These are phyloP conservation scores for Lasioglossum morio DNA, from an alignment of 2,888 invertebrate genomes.

Conservation along the genomic window DNA sequence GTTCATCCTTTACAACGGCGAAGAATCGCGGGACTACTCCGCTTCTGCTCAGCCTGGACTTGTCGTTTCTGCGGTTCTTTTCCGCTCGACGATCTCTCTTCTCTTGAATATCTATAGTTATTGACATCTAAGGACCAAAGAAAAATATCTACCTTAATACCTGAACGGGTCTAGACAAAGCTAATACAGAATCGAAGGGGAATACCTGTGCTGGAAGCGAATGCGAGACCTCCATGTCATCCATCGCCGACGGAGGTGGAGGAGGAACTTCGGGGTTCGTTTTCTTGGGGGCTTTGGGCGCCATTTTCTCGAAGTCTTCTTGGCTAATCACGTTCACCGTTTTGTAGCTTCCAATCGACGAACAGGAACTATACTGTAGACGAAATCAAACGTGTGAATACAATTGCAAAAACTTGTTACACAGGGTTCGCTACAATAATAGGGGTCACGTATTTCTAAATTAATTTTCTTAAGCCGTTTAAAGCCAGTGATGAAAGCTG, in stretches of 20 bases:
- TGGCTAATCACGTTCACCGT: slow-evolving; percentile 95
- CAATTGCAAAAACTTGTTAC: slow-evolving; percentile 10
- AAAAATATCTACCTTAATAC: neutral
- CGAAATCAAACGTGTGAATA: neutral
- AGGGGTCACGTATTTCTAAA: no score
- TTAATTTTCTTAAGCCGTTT: no score
- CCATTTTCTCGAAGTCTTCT: slow-evolving; percentile 93
- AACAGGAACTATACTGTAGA: slow-evolving; percentile 85
- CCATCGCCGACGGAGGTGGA: slow-evolving; percentile 89
- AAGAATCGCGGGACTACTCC: slow-evolving; percentile 94
- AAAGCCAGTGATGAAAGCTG: neutral
- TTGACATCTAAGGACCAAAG: slow-evolving; percentile 40
- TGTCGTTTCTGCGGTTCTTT: slow-evolving; percentile 75
- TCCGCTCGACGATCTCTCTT: slow-evolving; percentile 76
- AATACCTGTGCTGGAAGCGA: slow-evolving; percentile 73
- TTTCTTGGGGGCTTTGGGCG: slow-evolving; percentile 88
- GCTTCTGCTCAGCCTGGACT: slow-evolving; percentile 68
- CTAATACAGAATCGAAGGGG: neutral
- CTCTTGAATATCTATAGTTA: slow-evolving; percentile 67
- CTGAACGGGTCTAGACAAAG: accelerated
- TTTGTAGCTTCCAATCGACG: slow-evolving; percentile 88
- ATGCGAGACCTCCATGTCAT: slow-evolving; percentile 77
- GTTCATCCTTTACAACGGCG: slow-evolving; percentile 94
- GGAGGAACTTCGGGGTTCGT: slow-evolving; percentile 92
- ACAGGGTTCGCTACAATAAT: no score